Base-by-base conservation (phyloP, 2,797 vertebrate species). In the Amniataba percoides region DNA sequence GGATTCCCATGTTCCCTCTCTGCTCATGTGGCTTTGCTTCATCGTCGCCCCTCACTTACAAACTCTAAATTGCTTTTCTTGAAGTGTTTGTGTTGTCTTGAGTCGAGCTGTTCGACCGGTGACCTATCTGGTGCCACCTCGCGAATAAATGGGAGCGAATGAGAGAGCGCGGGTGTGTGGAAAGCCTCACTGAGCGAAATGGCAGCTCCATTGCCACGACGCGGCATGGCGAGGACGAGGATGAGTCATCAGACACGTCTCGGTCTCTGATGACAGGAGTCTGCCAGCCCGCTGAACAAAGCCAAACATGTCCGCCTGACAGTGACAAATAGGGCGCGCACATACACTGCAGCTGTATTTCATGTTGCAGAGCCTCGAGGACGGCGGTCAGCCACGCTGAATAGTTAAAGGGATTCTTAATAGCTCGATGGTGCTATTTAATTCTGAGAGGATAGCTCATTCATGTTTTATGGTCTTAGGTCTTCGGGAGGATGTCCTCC, bases 381-480 rank as follows among this genome's bases (percentile, higher is more conserved):
- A 71, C 2, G 7, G 39, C 42, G 27, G 72, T 36, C 71, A 55
- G 52, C 57, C 53, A 68, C 68, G 48, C 64, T 64, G 66, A 84
- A 71, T 62, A 78, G 45, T 72, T 83, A 84, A 79, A 74, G 64
- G 46, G 69, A 52, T 73, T 67, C 68, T 78, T 85, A 78, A 89
- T 78, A 73, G 69, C 78, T 61, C 52, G 34, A 25, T 39, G 49
- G 51, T 49, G 55, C 70, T 65, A 18, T 84, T 84, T 80, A 74
- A 84, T 87, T 80, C 73, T 39, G 61, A 74, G 65, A 73, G 62
- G 55, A 82, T 43, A 55, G 70, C 69, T 87, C 80, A 74, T 88
- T 90, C 60, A 57, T 86, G 62, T 87, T 86, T 91, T 80, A 90
- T 84, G 51, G 66, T 79, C 73, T 81, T 53, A 31, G 65, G 65